Percentiles rank a stretch among this genome's conserved stretches.
phyloP scores from a whole-genome alignment of 37 sponge, comb jelly and placozoan genomes.

The Mnemiopsis leidyi region DNA sequence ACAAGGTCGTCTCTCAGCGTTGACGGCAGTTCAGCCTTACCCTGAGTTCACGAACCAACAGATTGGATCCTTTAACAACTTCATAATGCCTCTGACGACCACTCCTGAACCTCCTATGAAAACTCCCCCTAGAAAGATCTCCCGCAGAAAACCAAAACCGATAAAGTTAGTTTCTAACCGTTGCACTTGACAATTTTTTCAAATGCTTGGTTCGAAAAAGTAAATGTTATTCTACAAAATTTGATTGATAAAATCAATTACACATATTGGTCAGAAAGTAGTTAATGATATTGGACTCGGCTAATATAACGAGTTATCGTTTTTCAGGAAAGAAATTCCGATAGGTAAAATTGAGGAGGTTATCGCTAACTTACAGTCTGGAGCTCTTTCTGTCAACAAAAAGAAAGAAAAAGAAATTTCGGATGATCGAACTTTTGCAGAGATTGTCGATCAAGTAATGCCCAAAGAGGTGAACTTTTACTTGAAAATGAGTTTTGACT shows the following conservation, averaged over 20 bases:
- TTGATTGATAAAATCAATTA: no score
- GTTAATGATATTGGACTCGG: no score
- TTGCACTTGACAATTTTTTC: not conserved
- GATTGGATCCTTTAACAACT: not conserved
- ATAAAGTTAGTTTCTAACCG: not conserved
- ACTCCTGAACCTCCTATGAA: not conserved
- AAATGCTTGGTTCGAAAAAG: no score
- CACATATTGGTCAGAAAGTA: no score
- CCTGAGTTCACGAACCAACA: not conserved
- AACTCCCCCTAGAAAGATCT: not conserved
- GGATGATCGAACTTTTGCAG: conserved; percentile 43
- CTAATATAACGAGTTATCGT: no score
- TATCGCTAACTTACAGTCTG: not conserved
- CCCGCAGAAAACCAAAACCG: conserved; percentile 26
- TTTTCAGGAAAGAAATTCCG: not conserved
- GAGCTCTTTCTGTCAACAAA: not conserved
- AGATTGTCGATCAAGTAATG: conserved; percentile 63
- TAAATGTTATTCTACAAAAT: no score
- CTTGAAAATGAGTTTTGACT: no score
- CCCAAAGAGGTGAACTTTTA: conserved; percentile 18
- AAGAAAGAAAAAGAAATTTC: not conserved
- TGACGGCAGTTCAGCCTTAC: not conserved
- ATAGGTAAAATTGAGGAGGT: conserved; percentile 46
- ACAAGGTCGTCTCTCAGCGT: not conserved
- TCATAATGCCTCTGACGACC: conserved; percentile 47